Evolutionary conservation across 2,113 vertebrate species (phyloP).

Genomic region (Sitta europaea): DNA sequence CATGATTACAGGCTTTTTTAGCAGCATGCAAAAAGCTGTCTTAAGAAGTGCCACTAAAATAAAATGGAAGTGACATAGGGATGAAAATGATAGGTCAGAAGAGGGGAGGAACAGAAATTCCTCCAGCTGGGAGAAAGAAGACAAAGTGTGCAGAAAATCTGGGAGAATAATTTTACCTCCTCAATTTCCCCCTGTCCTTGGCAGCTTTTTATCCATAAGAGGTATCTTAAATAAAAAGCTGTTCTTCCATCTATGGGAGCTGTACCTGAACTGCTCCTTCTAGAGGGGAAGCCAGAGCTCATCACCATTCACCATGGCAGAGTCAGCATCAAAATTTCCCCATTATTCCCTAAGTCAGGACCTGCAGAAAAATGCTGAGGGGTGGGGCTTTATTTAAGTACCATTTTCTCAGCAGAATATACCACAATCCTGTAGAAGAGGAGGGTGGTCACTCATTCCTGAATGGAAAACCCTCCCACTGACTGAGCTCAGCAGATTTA

Average conservation of each 20-base stretch:
- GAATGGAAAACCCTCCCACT: not conserved
- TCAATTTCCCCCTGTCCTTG: not conserved
- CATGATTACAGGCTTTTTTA: rapidly evolving
- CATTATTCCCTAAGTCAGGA: not conserved
- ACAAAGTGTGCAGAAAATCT: not conserved
- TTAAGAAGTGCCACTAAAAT: not conserved
- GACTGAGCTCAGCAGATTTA: not conserved
- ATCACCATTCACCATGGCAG: not conserved
- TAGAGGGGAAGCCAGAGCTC: not conserved
- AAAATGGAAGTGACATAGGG: not conserved
- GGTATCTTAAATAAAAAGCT: not conserved
- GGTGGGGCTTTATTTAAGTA: not conserved
- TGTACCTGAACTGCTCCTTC: not conserved
- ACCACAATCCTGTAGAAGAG: not conserved
- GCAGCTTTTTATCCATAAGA: not conserved
- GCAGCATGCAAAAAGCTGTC: not conserved
- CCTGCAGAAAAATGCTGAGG: not conserved
- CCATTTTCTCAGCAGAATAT: not conserved
- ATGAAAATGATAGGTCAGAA: not conserved
- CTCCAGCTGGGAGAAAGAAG: not conserved
- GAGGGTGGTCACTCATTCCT: too few species aligned
- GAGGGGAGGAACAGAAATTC: not conserved
- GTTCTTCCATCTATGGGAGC: not conserved
- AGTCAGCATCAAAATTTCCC: not conserved
- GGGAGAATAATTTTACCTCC: not conserved